Percentiles rank a stretch among this genome's conserved stretches.
Evolutionary conservation across 1,140 invertebrate genomes (phyloP).

Genomic region (Drosophila tani): DNA sequence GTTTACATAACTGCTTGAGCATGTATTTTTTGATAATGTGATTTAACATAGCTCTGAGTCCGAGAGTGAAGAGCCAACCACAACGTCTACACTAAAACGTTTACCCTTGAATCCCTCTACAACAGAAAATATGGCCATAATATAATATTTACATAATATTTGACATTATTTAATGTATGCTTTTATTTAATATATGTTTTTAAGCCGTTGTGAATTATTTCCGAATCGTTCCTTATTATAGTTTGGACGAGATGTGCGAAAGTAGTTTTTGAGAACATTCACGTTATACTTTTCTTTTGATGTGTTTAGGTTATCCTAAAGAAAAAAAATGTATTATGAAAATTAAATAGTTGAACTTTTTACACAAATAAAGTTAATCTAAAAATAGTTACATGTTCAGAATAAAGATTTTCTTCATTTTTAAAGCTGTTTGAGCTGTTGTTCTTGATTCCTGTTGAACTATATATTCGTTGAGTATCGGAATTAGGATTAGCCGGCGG

Average conservation of each 20-base stretch:
- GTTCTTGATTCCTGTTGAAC: not conserved
- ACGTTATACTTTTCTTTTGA: slow-evolving; percentile 46
- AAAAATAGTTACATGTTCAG: slow-evolving; percentile 3
- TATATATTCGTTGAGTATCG: slow-evolving; percentile 9
- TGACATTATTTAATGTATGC: too few relatives aligned
- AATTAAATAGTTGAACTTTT: not conserved
- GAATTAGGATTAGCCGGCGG: slow-evolving; percentile 36
- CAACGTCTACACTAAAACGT: too few relatives aligned
- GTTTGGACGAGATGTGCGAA: slow-evolving; percentile 50
- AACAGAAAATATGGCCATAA: too few relatives aligned
- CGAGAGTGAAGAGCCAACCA: too few relatives aligned
- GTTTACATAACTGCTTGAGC: too few relatives aligned
- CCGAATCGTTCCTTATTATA: slow-evolving; percentile 12
- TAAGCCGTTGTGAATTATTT: not conserved
- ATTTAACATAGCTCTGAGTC: too few relatives aligned
- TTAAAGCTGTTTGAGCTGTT: not conserved
- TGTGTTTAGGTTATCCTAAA: slow-evolving; percentile 4
- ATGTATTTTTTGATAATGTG: too few relatives aligned
- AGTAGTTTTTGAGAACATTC: slow-evolving; percentile 60
- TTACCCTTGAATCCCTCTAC: too few relatives aligned
- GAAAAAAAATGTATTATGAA: not conserved
- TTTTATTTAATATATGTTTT: not conserved
- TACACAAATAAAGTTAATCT: not conserved
- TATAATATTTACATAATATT: too few relatives aligned
- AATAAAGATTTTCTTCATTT: not conserved